Base-by-base conservation (phyloP, 2,888 invertebrate species). In the Trisateles emortualis region DNA sequence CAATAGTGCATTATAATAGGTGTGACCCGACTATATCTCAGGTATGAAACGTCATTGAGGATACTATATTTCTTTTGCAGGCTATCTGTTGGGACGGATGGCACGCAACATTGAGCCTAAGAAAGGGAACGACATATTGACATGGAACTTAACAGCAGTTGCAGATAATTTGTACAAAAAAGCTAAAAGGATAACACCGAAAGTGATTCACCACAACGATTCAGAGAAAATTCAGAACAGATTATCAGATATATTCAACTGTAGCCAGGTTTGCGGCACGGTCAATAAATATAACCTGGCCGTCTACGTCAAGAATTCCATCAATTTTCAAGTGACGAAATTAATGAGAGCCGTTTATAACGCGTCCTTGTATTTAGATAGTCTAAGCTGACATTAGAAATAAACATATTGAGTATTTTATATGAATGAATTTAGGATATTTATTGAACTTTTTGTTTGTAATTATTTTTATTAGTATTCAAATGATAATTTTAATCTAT, bases 21-120 rank as follows among this genome's bases (percentile, higher is more conserved):
- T n/a, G n/a, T n/a, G n/a, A n/a, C n/a, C n/a, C n/a, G n/a, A n/a
- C n/a, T n/a, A n/a, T n/a, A n/a, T n/a, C n/a, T n/a, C n/a, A n/a
- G n/a, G n/a, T n/a, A n/a, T n/a, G n/a, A n/a, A n/a, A n/a, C n/a
- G n/a, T n/a, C n/a, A n/a, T n/a, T n/a, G n/a, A n/a, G n/a, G n/a
- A n/a, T n/a, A n/a, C n/a, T n/a, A n/a, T n/a, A 41, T 46, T 26
- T 32, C 52, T 52, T 58, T 85, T 88, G 22, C 86, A 91, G 91
- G 91, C 36, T 91, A 89, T 63, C 65, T 90, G 29, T 63, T 91
- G 30, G 90, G 90, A 0, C 82, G 86, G 5, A 85, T 85, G 81
- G 80, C 87, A 4, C 84, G 81, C 9, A 53, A 44, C 4, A 78
- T 66, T 19, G 87, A 86, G 44, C 71, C 81, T 33, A 82, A 78